Conservation (phyloP, 2,888 invertebrate species). For the Orchestes rusci region DNA sequence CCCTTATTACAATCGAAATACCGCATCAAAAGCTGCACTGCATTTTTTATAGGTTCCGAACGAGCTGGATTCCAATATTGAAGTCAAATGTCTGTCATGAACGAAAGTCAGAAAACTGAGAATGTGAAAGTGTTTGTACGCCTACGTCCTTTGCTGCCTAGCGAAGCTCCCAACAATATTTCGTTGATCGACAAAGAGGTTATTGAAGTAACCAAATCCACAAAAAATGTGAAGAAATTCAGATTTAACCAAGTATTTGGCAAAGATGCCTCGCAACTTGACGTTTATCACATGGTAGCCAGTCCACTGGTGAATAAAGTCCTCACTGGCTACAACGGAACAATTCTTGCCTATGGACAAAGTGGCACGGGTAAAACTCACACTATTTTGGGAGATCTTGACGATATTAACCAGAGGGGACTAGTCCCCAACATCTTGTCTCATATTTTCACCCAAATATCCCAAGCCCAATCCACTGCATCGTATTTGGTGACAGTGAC, state of each 20-base stretch:
- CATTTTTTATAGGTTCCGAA: no score
- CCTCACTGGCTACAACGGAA: conserved; percentile 89
- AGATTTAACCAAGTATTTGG: conserved; percentile 90
- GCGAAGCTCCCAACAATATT: conserved; percentile 7
- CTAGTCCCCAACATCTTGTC: conserved; percentile 97
- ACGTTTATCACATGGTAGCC: conserved; percentile 89
- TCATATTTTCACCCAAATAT: conserved; percentile 93
- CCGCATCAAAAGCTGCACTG: no score
- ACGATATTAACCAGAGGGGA: conserved; percentile 78
- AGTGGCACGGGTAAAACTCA: conserved; percentile 96
- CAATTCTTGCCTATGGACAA: conserved; percentile 78
- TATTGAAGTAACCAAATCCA: conserved; percentile 61
- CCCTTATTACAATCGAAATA: no score
- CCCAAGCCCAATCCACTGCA: conserved; percentile 67
- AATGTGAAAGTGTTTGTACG: conserved; percentile 95
- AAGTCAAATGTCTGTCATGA: no score
- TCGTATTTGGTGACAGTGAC: conserved; percentile 92
- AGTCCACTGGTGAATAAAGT: conserved; percentile 92
- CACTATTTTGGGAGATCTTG: conserved; percentile 89
- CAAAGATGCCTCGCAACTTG: conserved; percentile 72
- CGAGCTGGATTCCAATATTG: no score
- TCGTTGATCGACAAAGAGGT: conserved; percentile 54
- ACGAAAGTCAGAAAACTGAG: conserved; percentile 52
- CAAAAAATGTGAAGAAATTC: conserved; percentile 61
- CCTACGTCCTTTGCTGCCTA: conserved; percentile 59